A percentile compares a stretch with the other conserved stretches of the same genome.
Conservation (phyloP, 1,140 invertebrate genomes). For the Ylistrum balloti region DNA sequence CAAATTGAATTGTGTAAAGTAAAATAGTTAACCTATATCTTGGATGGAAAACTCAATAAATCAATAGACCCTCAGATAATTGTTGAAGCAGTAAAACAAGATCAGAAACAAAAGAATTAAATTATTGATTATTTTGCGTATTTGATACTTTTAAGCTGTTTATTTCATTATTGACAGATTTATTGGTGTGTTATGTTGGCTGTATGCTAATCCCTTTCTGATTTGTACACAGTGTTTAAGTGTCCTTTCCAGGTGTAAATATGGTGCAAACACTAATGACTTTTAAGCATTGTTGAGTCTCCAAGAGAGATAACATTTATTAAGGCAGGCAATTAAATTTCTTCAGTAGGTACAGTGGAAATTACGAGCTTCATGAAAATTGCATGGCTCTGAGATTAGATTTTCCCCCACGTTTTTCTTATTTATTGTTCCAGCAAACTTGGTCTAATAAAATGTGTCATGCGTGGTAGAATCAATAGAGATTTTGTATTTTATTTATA, state of each 20-base stretch:
- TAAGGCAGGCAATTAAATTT: conserved; percentile 35
- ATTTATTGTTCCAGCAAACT: conserved; percentile 38
- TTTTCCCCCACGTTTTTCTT: conserved; percentile 15
- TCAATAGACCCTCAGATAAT: neutral
- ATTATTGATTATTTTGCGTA: neutral
- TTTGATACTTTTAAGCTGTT: conserved; percentile 34
- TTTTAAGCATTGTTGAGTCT: conserved; percentile 6
- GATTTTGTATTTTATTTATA: conserved; percentile 36
- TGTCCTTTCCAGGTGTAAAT: conserved; percentile 36
- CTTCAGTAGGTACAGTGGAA: conserved; percentile 13
- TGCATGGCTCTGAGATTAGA: conserved; percentile 12
- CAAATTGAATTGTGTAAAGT: neutral
- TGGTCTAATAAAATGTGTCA: conserved; percentile 12
- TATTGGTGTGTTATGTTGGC: neutral
- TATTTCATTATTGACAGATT: conserved; percentile 29
- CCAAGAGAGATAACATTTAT: conserved; percentile 28
- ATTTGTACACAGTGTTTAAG: conserved; percentile 16
- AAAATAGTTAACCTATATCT: neutral
- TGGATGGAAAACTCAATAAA: neutral
- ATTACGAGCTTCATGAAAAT: conserved; percentile 35
- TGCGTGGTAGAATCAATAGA: conserved; percentile 4
- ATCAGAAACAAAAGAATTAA: neutral
- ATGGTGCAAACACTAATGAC: conserved; percentile 18
- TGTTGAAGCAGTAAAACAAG: neutral
- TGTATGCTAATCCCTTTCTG: conserved; percentile 13